Base-by-base conservation (phyloP, 2,888 invertebrate genomes). In the Ophion obscuratus region DNA sequence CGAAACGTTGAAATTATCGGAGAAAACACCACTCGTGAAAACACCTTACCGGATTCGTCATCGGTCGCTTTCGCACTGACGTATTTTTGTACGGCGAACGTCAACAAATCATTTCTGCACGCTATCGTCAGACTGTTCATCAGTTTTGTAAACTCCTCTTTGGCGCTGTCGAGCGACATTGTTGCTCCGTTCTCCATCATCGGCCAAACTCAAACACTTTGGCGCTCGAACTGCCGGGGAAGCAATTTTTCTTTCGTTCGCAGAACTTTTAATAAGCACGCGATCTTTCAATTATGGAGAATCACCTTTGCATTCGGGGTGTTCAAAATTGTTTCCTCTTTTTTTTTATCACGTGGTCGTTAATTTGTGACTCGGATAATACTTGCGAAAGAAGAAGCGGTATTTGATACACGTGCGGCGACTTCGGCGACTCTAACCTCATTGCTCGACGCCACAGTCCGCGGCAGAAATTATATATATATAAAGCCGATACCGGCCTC, bases 11-110 rank as follows among this genome's bases (percentile, higher is more conserved):
- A 3, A 53, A 53, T 53, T 53, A 17, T 53, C 1, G 53, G 53
- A 53, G 11, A 53, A 53, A 14, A 14, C 17, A 53, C 53, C 14
- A 53, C 5, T 53, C 14, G 14, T 53, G 53, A 14, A 17, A 53
- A 3, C 24, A 36, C 24, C 9, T 73, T 73, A 75, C 87, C 71
- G 27, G 86, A 85, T 17, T 87, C 84, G 40, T 87, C 78, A 53
- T 82, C 84, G 11, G 70, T 81, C 10, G 83, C 66, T 77, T 80
- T 87, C 9, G 74, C 75, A 0, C 88, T 84, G 62, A 83, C 81
- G 88, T 89, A 90, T 83, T 90, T 88, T 44, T 89, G 76, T n/a
- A 87, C 71, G 2, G 89, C 88, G 81, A 81, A 89, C 2, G 88
- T 82, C 20, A 91, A 66, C 31, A 91, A 88, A 6, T 82, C 78